Conservation (phyloP, 1,140 invertebrate species). For the Bathynomus jamesi region DNA sequence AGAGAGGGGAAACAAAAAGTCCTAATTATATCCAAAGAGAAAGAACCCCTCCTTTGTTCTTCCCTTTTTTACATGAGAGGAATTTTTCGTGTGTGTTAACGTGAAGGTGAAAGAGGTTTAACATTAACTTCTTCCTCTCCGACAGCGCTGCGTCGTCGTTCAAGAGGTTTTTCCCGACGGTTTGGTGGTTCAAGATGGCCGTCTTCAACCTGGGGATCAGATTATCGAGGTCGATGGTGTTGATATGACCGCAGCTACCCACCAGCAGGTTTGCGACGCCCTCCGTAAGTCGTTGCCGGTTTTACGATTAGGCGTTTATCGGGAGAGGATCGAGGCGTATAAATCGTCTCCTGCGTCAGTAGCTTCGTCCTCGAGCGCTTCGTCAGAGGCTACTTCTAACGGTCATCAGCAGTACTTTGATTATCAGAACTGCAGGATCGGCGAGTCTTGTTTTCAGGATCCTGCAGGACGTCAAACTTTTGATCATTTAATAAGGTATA, state of each 20-base stretch:
- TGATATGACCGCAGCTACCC: conserved; percentile 41
- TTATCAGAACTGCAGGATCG: background rate
- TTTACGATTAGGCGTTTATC: conserved; percentile 40
- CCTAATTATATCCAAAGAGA: too few relatives aligned
- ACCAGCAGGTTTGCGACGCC: conserved; percentile 39
- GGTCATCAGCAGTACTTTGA: background rate
- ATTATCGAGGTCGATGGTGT: conserved; percentile 53
- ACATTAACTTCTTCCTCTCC: too few relatives aligned
- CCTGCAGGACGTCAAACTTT: too few relatives aligned
- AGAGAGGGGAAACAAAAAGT: too few relatives aligned
- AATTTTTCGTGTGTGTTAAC: too few relatives aligned
- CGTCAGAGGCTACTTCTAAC: background rate
- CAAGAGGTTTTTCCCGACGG: conserved; percentile 50
- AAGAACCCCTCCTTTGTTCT: too few relatives aligned
- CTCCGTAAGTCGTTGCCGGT: conserved; percentile 38
- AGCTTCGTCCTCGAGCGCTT: background rate
- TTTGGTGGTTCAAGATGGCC: conserved; percentile 48
- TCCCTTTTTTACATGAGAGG: too few relatives aligned
- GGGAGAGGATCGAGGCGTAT: conserved; percentile 40
- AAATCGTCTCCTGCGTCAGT: conserved; percentile 15
- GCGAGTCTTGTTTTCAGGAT: too few relatives aligned
- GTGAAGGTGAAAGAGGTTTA: too few relatives aligned
- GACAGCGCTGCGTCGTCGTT: conserved; percentile 48
- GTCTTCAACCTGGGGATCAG: conserved; percentile 53
- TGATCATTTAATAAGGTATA: too few relatives aligned